Base-by-base conservation (phyloP, 2,797 vertebrate genomes). In the Hypotaenidia philippensis region DNA sequence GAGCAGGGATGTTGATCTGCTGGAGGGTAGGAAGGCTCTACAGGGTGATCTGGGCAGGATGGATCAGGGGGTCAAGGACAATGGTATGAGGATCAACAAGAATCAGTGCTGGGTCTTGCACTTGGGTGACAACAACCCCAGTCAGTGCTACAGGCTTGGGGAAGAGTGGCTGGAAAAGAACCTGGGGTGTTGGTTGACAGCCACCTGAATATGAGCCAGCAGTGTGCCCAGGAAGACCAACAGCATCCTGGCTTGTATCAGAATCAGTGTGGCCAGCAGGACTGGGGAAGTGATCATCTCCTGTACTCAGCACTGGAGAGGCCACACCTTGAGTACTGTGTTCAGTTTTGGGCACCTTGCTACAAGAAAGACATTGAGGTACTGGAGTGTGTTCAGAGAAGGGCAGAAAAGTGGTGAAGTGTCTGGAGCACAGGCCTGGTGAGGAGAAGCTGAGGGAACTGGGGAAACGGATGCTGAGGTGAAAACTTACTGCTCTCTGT, bases 11-110 rank as follows among this genome's bases (percentile, higher is more conserved):
- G 14, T 19, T 45, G 29, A 72, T 15, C 36, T 72, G 27, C 29
- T 26, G 1, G 20, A 72, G 15, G 22, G 10, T 5, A n/a, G 44
- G 16, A n/a, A 8, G 38, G 23, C 13, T 41, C 44, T 69, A 10
- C 31, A 64, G 26, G 9, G 19, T 26, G 31, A 59, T 2, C 26
- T 70, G 52, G 68, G 16, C 32, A 40, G 27, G 23, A 27, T 89
- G 63, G 6, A 41, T 49, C 0, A 0, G 7, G 44, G 14, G 19
- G 16, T 3, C 0, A 0, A 53, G 26, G 20, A 13, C 44, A 41
- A 0, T 2, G 13, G 27, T 31, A 9, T 14, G 26, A 70, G 2
- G 6, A 25, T 80, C 31, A 84, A 18, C 15, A 79, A 26, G 60
- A 13, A 13, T 2, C 36, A 52, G 36, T 17, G 10, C 25, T 0